Evolutionary conservation across 2,888 invertebrate genomes (phyloP).

Genomic region (Megalurothrips usitatus): DNA sequence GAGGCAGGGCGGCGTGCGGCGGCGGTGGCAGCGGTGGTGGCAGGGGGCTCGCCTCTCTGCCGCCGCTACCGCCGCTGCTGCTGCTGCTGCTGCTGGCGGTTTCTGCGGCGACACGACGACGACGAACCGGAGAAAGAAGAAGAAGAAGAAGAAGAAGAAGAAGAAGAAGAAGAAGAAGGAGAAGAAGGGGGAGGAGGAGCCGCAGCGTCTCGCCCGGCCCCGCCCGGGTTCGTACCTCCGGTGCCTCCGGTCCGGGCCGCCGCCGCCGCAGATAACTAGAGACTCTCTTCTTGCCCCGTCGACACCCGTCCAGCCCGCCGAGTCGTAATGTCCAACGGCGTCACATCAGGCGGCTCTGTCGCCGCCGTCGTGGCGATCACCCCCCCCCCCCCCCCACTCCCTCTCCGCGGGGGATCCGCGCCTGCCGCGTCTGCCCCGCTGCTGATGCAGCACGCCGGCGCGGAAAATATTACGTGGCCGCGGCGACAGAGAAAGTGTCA

Average conservation of each 20-base stretch:
- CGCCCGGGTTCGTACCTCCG: not conserved
- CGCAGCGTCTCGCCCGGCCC: not conserved
- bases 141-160: no score
- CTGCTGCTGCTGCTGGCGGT: not conserved
- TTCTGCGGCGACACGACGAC: not conserved
- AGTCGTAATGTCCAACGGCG: not conserved
- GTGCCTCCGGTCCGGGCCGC: not conserved
- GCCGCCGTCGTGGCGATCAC: not conserved
- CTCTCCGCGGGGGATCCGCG: not conserved
- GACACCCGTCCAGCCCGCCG: not conserved
- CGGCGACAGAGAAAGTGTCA: conserved; percentile 1
- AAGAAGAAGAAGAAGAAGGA: no score
- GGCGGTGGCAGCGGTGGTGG: not conserved
- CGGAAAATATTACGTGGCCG: not conserved
- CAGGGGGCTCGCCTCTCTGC: not conserved
- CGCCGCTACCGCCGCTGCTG: not conserved
- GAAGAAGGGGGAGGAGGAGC: no score
- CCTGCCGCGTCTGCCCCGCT: not conserved
- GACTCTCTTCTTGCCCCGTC: not conserved
- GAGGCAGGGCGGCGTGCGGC: not conserved
- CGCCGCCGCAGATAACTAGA: not conserved
- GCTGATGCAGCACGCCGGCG: not conserved
- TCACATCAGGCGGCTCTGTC: not conserved
- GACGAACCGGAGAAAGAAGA: not conserved
- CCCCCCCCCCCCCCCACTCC: no score